Conservation (phyloP, 92 coral and sea anemone genomes). For the Actinernus sp. region DNA sequence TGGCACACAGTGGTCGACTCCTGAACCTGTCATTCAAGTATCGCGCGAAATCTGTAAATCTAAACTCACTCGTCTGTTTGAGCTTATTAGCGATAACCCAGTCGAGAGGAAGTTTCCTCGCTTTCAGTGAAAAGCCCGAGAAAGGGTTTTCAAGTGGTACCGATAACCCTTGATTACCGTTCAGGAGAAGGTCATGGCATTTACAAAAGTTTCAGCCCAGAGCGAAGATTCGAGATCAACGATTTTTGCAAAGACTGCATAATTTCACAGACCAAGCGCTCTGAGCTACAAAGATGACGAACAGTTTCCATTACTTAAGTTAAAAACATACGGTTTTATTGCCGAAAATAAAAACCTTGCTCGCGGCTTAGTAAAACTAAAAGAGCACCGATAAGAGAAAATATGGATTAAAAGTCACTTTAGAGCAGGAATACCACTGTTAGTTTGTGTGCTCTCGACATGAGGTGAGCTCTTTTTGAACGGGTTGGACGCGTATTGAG, state of each 20-base stretch:
- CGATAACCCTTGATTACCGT: background rate
- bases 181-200: background rate
- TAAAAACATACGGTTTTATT: no score
- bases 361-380: background rate
- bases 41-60: slow-evolving; percentile 25
- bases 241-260: no score
- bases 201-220: no score
- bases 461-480: no score
- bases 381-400: background rate
- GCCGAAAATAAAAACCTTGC: background rate
- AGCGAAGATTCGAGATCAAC: no score
- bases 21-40: background rate
- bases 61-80: slow-evolving; percentile 23
- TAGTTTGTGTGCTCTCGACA: no score
- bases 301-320: no score
- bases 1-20: background rate
- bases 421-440: no score
- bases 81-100: slow-evolving; percentile 18
- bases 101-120: slow-evolving; percentile 6
- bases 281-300: no score
- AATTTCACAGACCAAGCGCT: no score
- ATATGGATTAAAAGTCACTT: background rate
- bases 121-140: background rate
- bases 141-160: background rate
- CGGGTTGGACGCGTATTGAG: no score